These are phyloP conservation scores for Artemisiospiza belli DNA, from an alignment of 2,113 vertebrate species.

Conservation along the genomic window DNA sequence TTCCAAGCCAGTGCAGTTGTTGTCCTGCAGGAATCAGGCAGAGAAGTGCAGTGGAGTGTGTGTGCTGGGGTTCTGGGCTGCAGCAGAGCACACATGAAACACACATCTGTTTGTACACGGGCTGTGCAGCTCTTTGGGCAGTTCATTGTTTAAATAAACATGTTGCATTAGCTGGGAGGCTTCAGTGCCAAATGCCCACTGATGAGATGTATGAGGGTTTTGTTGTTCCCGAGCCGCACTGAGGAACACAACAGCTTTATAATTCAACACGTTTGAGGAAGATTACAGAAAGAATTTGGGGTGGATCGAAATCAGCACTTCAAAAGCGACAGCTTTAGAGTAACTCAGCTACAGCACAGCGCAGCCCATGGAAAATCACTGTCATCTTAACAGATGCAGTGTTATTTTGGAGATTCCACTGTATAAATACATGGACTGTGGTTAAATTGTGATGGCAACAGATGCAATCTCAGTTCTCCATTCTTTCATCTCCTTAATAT, in stretches of 20 bases:
- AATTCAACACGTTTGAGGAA: slow-evolving; percentile 1
- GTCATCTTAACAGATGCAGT: slow-evolving; percentile 65
- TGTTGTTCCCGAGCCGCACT: slow-evolving; percentile 2
- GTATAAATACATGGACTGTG: slow-evolving; percentile 59
- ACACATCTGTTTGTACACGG: slow-evolving; percentile 10
- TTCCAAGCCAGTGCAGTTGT: not conserved
- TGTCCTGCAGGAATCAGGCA: not conserved
- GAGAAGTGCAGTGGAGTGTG: not conserved
- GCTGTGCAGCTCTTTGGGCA: not conserved
- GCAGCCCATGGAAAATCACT: slow-evolving; percentile 45
- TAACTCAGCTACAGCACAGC: not conserved
- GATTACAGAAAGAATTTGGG: slow-evolving; percentile 41
- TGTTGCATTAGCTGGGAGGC: not conserved
- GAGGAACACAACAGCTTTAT: slow-evolving; percentile 16
- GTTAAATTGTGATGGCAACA: slow-evolving; percentile 62
- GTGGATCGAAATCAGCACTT: slow-evolving; percentile 13
- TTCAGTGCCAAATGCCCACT: slow-evolving; percentile 10
- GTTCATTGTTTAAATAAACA: slow-evolving; percentile 48
- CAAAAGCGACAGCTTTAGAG: slow-evolving; percentile 41
- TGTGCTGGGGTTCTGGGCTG: not conserved
- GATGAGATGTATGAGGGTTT: slow-evolving; percentile 8
- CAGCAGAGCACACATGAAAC: not conserved
- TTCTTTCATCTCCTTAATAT: slow-evolving; percentile 55
- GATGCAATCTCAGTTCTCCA: not conserved
- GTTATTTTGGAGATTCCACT: slow-evolving; percentile 67